Base-by-base conservation (phyloP, 2,888 invertebrate genomes). In the Byasa hedistus region DNA sequence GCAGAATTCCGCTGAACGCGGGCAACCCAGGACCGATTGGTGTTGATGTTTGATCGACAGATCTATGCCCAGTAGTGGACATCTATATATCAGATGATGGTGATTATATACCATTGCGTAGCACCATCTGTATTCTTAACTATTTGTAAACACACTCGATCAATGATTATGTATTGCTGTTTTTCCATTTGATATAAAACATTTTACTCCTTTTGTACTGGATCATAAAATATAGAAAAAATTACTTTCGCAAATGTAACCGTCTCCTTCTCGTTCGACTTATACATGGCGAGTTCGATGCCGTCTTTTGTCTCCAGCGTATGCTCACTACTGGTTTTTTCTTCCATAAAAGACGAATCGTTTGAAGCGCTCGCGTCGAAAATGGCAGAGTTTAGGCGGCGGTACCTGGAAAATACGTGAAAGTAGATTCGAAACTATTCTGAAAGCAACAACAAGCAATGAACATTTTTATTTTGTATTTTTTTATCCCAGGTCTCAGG, bases 361-460 rank as follows among this genome's bases (percentile, higher is more conserved):
- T 77, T 71, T 0, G 86, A 86, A 1, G 77, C 75, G 44, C 81
- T 83, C 5, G 87, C 89, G 64, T 91, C 89, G 19, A 81, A 73
- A 65, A 92, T 82, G 1, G 93, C 93, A 10, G 83, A 81, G 58
- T 78, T 76, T 44, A 94, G 78, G 10, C 93, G 88, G 61, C 93
- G 89, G 72, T 84, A 94, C 93, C 93, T 93, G 68, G 1, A n/a
- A 65, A 21, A 19, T n/a, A 64, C 15, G 10, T 15, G 52, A 22
- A 54, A 22, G 19, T 48, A 12, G 12, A 15, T 15, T 48, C 48
- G 3, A 48, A 48, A 48, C 48, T 48, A 4, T 48, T n/a, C n/a
- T n/a, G 48, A n/a, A n/a, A 48, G 19, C 4, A n/a, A 48, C 48
- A 48, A n/a, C 15, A 3, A 3, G n/a, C 19, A n/a, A 19, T 19